These are phyloP conservation scores for Ophion slaviceki DNA, from an alignment of 2,888 invertebrate species.

Conservation along the genomic window DNA sequence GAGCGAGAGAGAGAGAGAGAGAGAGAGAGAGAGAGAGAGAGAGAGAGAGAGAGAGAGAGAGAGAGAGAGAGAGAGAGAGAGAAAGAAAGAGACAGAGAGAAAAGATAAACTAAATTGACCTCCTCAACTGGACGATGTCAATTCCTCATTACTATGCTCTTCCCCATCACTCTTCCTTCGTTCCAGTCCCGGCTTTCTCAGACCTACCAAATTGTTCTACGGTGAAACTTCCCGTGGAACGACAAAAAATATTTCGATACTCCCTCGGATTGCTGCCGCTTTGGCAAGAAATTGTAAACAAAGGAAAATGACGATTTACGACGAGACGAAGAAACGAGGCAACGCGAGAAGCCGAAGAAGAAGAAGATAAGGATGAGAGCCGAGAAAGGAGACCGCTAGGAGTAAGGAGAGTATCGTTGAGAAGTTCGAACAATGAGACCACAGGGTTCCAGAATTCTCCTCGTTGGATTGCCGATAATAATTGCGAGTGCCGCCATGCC, in stretches of 20 bases:
- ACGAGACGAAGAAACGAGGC: conserved; percentile 27
- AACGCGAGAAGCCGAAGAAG: conserved; percentile 37
- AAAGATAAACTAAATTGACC: conserved; percentile 72
- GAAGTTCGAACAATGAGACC: conserved; percentile 61
- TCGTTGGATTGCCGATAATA: conserved; percentile 57
- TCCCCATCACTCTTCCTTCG: not conserved
- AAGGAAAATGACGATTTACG: not conserved
- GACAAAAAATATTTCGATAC: not conserved
- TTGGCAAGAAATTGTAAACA: not conserved
- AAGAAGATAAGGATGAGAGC: conserved; percentile 36
- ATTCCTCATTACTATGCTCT: conserved; percentile 74
- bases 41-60: conserved; percentile 54
- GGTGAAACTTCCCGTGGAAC: conserved; percentile 15
- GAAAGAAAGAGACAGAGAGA: conserved; percentile 45
- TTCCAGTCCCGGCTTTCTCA: not conserved
- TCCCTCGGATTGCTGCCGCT: not conserved
- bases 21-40: conserved; percentile 52
- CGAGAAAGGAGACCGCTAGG: conserved; percentile 49
- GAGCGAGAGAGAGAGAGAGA: conserved; percentile 46
- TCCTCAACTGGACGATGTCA: conserved; percentile 75
- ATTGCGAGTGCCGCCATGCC: conserved; percentile 50
- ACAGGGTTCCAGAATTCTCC: not conserved
- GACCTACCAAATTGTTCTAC: conserved; percentile 12
- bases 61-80: conserved; percentile 43
- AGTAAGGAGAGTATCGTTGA: conserved; percentile 43